Evolutionary conservation across 1,140 invertebrate species (phyloP), one percentile per base, ranked within the genome.

Genomic region (Apis mellifera): DNA sequence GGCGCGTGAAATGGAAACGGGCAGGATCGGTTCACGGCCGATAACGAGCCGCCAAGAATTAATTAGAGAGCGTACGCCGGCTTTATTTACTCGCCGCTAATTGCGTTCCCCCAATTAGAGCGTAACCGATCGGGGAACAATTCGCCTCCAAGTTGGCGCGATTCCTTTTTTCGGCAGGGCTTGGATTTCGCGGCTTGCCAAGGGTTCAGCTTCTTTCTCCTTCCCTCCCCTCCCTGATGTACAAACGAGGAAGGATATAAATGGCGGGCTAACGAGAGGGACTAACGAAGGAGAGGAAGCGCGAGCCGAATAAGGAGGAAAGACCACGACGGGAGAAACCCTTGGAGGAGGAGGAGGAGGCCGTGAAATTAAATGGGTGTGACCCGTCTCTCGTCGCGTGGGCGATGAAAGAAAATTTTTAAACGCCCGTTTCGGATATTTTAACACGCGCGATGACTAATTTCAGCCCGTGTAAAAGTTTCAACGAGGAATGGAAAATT

Each of bases 321-420:
- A 71, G 76, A 54, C 70, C 42, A 48, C 81, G 81, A 79, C 81
- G 86, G 32, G 32, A 32, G 32, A 32, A 32, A 86, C 66, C 55
- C 32, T 78, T 73, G 71, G 23, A 60, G 60, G 78, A 72, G 83
- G 81, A 83, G 79, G 78, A 80, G 80, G 85, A 87, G 83, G 87
- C 79, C 86, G 84, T 76, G 70, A 88, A 88, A 88, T 85, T 72
- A 86, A 89, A 87, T 89, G 89, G 89, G 90, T 90, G 89, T 90
- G 90, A 91, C 90, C 79, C 82, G 85, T 90, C 76, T 69, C 73
- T 54, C 52, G 32, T 66, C 85, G 87, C 77, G 90, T 91, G 88
- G 89, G 88, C 88, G 89, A 90, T 60, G 79, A 60, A 75, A 42
- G 32, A 42, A 42, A 42, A 42, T 7, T 42, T 42, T 42, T 42